Percentiles rank a stretch among this genome's conserved stretches.
Conservation (phyloP, 2,888 invertebrate species). For the Campoplex nolae region DNA sequence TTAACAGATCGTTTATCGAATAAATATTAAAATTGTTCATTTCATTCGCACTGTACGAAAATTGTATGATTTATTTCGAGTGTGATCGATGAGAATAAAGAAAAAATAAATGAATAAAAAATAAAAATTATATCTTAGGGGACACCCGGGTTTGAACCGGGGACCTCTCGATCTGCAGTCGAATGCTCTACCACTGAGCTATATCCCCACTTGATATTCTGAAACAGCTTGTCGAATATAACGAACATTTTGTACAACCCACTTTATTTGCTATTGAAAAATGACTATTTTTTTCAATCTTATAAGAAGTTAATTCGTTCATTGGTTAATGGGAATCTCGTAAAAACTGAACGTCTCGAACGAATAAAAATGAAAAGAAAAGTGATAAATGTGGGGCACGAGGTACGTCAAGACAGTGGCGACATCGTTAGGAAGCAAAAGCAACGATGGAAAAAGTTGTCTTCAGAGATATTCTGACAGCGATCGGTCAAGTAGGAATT, state of each 20-base stretch:
- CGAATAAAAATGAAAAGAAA: background rate
- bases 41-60: too few species aligned
- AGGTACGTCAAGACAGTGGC: background rate
- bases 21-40: too few species aligned
- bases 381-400: background rate
- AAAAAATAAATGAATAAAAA: background rate
- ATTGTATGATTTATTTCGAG: too few species aligned
- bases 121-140: conserved; percentile 84
- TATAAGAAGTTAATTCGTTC: background rate
- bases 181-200: conserved; percentile 91
- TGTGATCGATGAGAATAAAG: too few species aligned
- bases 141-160: conserved; percentile 91
- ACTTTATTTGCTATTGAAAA: background rate
- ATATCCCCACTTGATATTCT: conserved; percentile 85
- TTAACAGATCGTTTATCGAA: too few species aligned
- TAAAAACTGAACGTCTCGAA: background rate
- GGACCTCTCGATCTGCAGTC: conserved; percentile 92
- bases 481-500: conserved; percentile 15
- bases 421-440: background rate
- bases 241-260: background rate
- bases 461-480: background rate
- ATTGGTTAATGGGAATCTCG: background rate
- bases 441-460: background rate
- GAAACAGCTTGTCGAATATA: background rate
- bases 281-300: background rate